Conservation (phyloP, 2,797 vertebrate species). For the Tragelaphus oryx region DNA sequence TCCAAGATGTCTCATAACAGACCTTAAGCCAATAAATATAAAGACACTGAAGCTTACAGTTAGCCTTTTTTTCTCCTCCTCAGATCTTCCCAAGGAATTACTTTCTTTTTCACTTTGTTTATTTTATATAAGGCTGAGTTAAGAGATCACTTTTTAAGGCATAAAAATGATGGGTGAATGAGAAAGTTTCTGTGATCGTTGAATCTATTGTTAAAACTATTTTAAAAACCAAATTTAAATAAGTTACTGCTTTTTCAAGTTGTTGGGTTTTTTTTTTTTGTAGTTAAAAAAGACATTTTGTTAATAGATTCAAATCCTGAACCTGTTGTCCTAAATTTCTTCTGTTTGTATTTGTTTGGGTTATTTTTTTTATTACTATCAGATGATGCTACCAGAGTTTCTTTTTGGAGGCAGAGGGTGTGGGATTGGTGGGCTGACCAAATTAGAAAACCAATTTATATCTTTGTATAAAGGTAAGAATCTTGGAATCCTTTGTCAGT, state of each 20-base stretch:
- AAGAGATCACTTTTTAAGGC: neutral
- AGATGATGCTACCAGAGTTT: neutral
- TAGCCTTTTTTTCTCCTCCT: neutral
- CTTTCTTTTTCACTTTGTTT: neutral
- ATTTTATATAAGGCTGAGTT: neutral
- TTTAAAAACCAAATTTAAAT: slow-evolving; percentile 32
- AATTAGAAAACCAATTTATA: neutral
- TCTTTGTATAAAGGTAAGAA: neutral
- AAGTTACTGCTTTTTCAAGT: neutral
- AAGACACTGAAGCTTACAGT: neutral
- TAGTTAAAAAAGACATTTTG: neutral
- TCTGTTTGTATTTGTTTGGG: neutral
- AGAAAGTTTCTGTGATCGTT: neutral
- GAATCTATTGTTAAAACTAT: neutral
- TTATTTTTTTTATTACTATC: neutral
- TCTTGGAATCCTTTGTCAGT: neutral
- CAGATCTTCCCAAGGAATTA: neutral
- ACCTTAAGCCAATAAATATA: slow-evolving; percentile 44
- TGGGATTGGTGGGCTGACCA: neutral
- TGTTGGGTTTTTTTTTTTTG: slow-evolving; percentile 32
- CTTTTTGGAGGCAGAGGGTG: neutral
- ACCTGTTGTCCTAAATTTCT: neutral
- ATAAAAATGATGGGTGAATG: neutral
- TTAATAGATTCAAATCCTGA: neutral
- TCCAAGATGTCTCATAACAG: slow-evolving; percentile 21